These are phyloP conservation scores for Atopsyche davidsoni DNA, from an alignment of 1,140 invertebrate genomes.

Conservation along the genomic window DNA sequence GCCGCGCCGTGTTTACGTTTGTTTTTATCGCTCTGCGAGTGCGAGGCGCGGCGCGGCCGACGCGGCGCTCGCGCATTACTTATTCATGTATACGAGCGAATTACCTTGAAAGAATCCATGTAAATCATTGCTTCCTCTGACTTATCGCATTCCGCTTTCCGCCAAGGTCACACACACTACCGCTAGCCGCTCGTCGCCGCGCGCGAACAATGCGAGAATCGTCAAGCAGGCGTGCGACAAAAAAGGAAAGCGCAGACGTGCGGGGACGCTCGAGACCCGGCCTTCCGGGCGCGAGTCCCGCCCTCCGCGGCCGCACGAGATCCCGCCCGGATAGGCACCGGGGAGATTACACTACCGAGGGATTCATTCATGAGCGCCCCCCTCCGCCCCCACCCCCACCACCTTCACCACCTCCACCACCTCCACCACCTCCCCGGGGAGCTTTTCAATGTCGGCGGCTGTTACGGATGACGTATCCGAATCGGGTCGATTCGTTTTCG, in stretches of 20 bases:
- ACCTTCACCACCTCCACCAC: no score
- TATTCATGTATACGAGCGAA: no score
- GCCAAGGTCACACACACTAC: constrained; percentile 20
- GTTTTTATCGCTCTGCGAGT: constrained; percentile 18
- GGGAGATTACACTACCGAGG: no score
- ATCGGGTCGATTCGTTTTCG: neutral
- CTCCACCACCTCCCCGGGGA: neutral
- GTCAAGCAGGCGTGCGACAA: constrained; percentile 27
- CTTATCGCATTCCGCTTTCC: constrained; percentile 18
- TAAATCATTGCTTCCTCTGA: constrained; percentile 5
- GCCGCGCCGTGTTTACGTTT: constrained; percentile 15
- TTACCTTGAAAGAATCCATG: constrained; percentile 10
- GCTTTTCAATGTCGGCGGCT: neutral
- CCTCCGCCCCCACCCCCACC: neutral
- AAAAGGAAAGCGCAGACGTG: constrained; percentile 23
- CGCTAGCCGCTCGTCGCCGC: constrained; percentile 13
- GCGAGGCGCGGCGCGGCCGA: neutral
- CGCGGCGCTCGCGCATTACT: neutral
- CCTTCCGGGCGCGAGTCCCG: constrained; percentile 1
- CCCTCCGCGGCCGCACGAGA: constrained; percentile 17
- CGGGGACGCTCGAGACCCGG: constrained; percentile 1
- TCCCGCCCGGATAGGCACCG: no score
- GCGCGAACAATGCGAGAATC: constrained; percentile 18
- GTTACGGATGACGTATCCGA: no score
- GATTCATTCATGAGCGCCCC: neutral